A percentile compares a stretch with the other conserved stretches of the same genome.
Conservation (phyloP, 2,113 vertebrate species). For the Tonatia bakeri region DNA sequence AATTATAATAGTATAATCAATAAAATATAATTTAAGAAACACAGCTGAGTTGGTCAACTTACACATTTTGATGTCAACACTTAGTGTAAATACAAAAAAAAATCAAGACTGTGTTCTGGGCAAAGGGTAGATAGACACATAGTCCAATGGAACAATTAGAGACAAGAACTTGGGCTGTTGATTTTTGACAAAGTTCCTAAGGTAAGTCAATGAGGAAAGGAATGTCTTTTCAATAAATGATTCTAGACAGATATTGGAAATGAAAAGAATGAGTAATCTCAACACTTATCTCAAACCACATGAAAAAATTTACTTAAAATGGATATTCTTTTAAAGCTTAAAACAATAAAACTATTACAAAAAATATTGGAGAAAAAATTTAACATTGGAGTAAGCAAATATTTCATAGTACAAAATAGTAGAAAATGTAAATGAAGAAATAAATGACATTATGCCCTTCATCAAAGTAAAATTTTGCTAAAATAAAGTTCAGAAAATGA, state of each 20-base stretch:
- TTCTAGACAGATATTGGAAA: background rate
- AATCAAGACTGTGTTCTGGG: background rate
- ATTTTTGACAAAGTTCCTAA: background rate
- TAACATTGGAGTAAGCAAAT: background rate
- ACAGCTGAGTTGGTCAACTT: background rate
- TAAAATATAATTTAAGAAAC: no score
- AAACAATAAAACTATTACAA: background rate
- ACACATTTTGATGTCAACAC: background rate
- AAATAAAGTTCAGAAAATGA: background rate
- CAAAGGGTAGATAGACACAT: background rate
- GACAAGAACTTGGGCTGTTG: background rate
- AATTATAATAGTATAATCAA: no score
- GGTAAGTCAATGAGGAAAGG: background rate
- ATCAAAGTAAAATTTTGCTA: background rate
- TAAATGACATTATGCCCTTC: background rate
- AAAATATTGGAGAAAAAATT: background rate
- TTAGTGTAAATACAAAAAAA: background rate
- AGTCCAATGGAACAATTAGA: background rate
- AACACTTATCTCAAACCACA: background rate
- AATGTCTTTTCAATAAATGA: background rate
- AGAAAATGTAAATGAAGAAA: background rate
- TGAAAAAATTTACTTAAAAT: background rate
- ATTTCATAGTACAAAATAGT: background rate
- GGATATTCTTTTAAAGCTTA: background rate
- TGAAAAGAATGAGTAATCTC: background rate